These are phyloP conservation scores for Diachasmimorpha longicaudata DNA, from an alignment of 1,140 invertebrate species.

Conservation along the genomic window DNA sequence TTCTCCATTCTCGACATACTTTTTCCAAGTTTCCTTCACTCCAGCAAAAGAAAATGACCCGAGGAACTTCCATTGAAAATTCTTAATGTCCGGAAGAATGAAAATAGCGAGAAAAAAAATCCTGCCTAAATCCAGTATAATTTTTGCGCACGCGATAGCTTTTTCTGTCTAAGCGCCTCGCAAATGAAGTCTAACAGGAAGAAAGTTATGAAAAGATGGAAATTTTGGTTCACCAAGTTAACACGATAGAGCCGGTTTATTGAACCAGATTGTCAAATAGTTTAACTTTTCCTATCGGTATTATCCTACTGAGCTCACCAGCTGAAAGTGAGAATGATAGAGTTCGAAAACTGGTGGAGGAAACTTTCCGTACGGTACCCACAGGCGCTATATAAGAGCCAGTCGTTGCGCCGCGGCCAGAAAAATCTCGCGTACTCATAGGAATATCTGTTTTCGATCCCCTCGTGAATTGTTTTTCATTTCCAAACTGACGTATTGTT, in stretches of 20 bases:
- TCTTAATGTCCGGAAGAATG: too few relatives aligned
- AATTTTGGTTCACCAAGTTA: neutral
- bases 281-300: constrained; percentile 23
- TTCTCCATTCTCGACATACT: too few relatives aligned
- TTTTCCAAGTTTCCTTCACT: too few relatives aligned
- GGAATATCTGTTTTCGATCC: constrained; percentile 39
- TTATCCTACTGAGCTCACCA: neutral
- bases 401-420: constrained; percentile 48
- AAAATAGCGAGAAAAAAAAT: too few relatives aligned
- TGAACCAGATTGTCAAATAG: constrained; percentile 14
- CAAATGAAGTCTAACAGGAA: too few relatives aligned
- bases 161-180: too few relatives aligned
- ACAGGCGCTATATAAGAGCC: constrained; percentile 58
- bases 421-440: constrained; percentile 57
- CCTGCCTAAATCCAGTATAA: neutral
- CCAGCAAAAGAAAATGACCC: too few relatives aligned
- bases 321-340: neutral
- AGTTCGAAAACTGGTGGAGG: constrained; percentile 44
- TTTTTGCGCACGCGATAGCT: neutral
- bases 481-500: neutral
- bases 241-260: neutral
- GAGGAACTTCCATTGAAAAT: too few relatives aligned
- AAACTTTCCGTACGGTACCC: constrained; percentile 56
- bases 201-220: neutral
- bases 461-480: constrained; percentile 32